A percentile compares a stretch with the other conserved stretches of the same genome.
phyloP scores from a whole-genome alignment of 2,888 invertebrate species.

The Drosophila vallismaia region DNA sequence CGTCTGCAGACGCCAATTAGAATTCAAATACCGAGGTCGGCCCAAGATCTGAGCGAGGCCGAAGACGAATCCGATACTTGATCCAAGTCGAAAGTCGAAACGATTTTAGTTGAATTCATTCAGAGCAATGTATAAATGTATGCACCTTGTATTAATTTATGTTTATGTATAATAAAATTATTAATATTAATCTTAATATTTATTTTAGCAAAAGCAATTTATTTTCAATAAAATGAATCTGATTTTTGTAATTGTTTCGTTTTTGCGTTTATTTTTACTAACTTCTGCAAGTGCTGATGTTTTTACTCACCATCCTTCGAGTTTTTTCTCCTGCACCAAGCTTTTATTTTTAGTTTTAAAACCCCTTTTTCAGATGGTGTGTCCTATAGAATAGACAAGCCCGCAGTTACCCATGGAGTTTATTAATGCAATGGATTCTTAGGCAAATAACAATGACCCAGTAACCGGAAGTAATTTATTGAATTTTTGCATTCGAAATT shows the following conservation, averaged over 20 bases:
- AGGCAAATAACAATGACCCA: neutral
- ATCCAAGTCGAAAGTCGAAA: conserved; percentile 13
- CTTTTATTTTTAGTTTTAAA: conserved; percentile 12
- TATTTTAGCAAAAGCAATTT: conserved; percentile 41
- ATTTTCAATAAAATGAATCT: conserved; percentile 31
- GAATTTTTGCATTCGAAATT: neutral
- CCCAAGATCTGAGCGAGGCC: conserved; percentile 15
- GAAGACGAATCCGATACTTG: conserved; percentile 15
- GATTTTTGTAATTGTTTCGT: conserved; percentile 37
- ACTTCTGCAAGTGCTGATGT: conserved; percentile 27
- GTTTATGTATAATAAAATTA: conserved; percentile 68
- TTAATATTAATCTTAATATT: conserved; percentile 50
- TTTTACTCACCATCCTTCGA: conserved; percentile 30
- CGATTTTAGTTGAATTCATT: conserved; percentile 34
- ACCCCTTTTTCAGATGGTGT: conserved; percentile 1
- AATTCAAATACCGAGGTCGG: conserved; percentile 55
- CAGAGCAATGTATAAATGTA: conserved; percentile 74
- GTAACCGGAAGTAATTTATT: neutral
- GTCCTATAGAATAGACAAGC: neutral
- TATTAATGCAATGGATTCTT: neutral
- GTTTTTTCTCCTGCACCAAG: conserved; percentile 33
- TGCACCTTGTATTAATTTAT: conserved; percentile 72
- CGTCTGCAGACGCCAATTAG: conserved; percentile 63
- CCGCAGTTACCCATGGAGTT: neutral
- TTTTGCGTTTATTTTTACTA: conserved; percentile 35